phyloP scores from a whole-genome alignment of 92 coral and sea anemone genomes.

The Parazoanthus swiftii region DNA sequence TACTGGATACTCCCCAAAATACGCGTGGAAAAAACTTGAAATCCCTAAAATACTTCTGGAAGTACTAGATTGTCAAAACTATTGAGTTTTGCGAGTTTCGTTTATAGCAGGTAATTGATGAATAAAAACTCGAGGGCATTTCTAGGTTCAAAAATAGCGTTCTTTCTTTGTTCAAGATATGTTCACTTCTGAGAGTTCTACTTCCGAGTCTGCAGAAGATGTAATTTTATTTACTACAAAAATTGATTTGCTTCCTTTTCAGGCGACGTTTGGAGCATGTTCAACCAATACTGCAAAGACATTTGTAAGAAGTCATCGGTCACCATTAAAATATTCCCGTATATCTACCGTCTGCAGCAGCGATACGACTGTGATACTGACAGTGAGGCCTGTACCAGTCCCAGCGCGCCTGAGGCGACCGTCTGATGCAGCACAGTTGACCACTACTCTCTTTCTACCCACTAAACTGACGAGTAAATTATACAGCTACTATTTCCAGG shows the following conservation, averaged over 20 bases:
- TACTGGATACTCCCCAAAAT: neutral
- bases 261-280: conserved; percentile 88
- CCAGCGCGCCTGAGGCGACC: conserved; percentile 3
- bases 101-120: no score
- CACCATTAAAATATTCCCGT: conserved; percentile 68
- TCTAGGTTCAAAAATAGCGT: no score
- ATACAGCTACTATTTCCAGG: no score
- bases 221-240: neutral
- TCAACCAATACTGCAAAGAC: conserved; percentile 74
- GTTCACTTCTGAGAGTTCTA: no score
- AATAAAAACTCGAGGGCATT: no score
- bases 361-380: conserved; percentile 78
- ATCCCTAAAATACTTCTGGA: neutral
- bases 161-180: no score
- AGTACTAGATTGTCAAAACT: no score
- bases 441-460: no score
- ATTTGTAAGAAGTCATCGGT: conserved; percentile 77
- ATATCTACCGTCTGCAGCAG: conserved; percentile 63
- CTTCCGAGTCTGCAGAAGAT: no score
- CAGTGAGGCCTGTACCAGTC: conserved; percentile 44
- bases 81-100: no score
- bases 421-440: neutral
- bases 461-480: no score
- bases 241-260: neutral
- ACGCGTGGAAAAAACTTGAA: no score